Conservation (phyloP, 2,113 vertebrate genomes). For the Tonatia bakeri region DNA sequence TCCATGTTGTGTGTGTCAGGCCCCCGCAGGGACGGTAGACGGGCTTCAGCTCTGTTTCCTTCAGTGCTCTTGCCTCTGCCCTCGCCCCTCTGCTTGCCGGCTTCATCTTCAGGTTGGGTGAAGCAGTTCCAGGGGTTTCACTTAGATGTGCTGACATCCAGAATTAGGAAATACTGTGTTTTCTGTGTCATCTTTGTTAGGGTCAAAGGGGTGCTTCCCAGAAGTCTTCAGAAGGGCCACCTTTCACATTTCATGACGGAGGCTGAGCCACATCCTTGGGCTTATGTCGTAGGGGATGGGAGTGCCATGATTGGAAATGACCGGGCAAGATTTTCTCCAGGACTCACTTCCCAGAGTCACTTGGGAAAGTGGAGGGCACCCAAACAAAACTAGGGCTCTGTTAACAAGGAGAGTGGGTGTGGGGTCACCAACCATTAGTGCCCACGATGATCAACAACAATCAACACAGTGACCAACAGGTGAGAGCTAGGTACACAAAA, state of each 20-base stretch:
- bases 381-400: background rate
- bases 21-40: background rate
- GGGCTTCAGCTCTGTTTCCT: background rate
- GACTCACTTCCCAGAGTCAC: background rate
- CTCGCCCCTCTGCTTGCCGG: background rate
- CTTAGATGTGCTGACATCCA: background rate
- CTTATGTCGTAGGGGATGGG: background rate
- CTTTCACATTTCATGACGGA: background rate
- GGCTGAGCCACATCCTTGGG: background rate
- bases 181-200: conserved; percentile 16
- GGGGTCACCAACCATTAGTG: background rate
- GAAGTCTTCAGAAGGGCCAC: background rate
- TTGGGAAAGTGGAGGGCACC: background rate
- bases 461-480: background rate
- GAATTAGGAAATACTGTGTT: background rate
- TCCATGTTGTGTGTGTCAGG: background rate
- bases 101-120: background rate
- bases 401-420: background rate
- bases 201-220: background rate
- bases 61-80: background rate
- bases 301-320: background rate
- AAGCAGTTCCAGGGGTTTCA: background rate
- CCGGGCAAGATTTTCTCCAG: background rate
- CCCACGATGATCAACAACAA: background rate
- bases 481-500: background rate